Base-by-base conservation (phyloP, 2,113 vertebrate genomes). In the Toxotes chatareus region DNA sequence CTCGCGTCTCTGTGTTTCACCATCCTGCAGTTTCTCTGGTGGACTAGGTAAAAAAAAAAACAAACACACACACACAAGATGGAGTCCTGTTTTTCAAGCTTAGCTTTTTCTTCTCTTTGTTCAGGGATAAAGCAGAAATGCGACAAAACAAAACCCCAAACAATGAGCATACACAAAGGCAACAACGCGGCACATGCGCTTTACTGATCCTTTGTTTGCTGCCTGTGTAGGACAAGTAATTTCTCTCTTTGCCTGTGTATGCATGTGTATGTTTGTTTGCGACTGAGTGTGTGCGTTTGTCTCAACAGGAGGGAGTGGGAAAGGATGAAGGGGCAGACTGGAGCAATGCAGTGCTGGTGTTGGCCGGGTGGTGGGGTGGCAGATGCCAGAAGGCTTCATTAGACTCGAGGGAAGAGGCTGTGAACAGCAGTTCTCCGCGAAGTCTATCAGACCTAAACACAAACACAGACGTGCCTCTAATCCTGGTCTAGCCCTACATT, bases 301-400 rank as follows among this genome's bases (percentile, higher is more conserved):
- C 78, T 73, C 80, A 23, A 88, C 70, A 79, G 85, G 62, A 86
- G 71, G 34, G 36, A 76, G 62, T 66, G 62, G 69, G 76, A 73
- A 68, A 63, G 73, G 80, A 91, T 91, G 84, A 86, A 89, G 85
- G 66, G 73, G 85, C 72, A 89, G 85, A 83, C 78, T 70, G 75
- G 80, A 89, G 89, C 67, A 21, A 17, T 47, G 83, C 49, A 82
- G 62, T 76, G 84, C 76, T 79, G 87, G 61, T 89, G 85, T 87
- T 93, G 93, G 90, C 90, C 80, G 61, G 67, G 77, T 67, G 79
- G 55, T 38, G 61, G 70, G 78, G 72, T 89, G 84, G 85, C 89
- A 90, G 88, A 85, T 79, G 92, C 93, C 94, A 95, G 88, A 92
- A 87, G 87, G 91, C 90, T 93, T 92, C 86, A 92, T 93, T 93